Evolutionary conservation across 2,797 vertebrate genomes (phyloP), one percentile per base, ranked within the genome.

Genomic region (Propithecus deckenii): DNA sequence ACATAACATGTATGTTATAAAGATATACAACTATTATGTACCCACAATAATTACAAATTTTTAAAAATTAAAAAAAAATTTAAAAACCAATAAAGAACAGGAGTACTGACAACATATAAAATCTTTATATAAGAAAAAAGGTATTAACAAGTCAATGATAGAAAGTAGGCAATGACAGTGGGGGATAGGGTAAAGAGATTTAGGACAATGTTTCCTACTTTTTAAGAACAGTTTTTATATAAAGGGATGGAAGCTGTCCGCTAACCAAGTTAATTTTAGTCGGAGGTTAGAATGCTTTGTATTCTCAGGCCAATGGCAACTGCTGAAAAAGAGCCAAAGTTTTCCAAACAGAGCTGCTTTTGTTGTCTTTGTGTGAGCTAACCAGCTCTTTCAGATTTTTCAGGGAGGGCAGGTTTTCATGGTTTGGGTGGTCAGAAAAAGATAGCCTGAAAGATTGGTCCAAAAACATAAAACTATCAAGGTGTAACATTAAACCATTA

Each of bases 341-440:
- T 94, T 93, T 86, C 79, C 74, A 95, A 96, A 98, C 98, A 98
- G 96, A 97, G 93, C 87, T 59, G 91, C 87, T 95, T 87, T 98
- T 98, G 98, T 98, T 97, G 94, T 97, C 95, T 98, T 97, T 97
- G 92, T 97, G 79, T 89, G 76, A 91, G 90, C 69, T 55, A 85
- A 95, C 67, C 52, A 6, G 59, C 35, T 97, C 89, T 63, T 94
- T 96, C 80, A 81, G 93, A 91, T 95, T 97, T 96, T 95, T 87
- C 41, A 91, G 63, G 35, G n/a, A 91, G 41, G 50, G 61, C 69
- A 95, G 59, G 75, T 92, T 96, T 97, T 89, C 63, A 76, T 65
- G 30, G 41, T 76, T 87, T 90, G 48, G 30, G 55, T 92, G 20
- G 76, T 86, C 50, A 83, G 43, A 84, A 95, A 91, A 89, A 38